phyloP scores from a whole-genome alignment of 2,113 vertebrate species.

The Orientallactaga bullata region DNA sequence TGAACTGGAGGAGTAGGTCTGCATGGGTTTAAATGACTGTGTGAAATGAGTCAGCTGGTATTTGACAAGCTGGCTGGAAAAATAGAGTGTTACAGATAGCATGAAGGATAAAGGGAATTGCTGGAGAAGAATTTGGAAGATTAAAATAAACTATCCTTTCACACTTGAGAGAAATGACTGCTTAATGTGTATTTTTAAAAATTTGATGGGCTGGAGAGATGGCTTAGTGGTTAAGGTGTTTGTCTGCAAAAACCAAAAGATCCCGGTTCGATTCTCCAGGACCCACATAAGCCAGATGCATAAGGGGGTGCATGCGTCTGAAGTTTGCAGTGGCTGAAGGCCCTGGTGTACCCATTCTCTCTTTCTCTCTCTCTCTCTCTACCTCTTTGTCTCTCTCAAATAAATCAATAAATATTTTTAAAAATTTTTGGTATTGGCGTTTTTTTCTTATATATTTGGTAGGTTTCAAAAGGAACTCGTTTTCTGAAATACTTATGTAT shows the following conservation, averaged over 20 bases:
- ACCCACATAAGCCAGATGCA: no score
- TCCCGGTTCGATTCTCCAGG: no score
- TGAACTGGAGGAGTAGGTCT: not conserved
- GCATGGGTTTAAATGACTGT: not conserved
- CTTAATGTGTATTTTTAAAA: not conserved
- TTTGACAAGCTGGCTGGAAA: not conserved
- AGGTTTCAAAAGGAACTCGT: not conserved
- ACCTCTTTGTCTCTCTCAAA: no score
- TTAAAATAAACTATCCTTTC: slow-evolving; percentile 28
- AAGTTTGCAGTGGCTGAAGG: no score
- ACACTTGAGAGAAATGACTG: not conserved
- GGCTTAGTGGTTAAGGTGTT: no score
- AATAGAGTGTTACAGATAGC: not conserved
- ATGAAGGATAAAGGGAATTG: not conserved
- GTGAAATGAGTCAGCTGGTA: not conserved
- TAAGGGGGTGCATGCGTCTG: no score
- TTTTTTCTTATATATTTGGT: slow-evolving; percentile 12
- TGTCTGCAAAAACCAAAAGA: no score
- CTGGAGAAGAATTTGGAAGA: slow-evolving; percentile 18
- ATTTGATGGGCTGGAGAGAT: no score
- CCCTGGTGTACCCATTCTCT: no score
- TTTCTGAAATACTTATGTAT: not conserved
- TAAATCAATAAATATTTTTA: no score
- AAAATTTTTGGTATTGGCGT: not conserved
- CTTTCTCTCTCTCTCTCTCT: no score